Evolutionary conservation across 2,888 invertebrate species (phyloP), one percentile per base, ranked within the genome.

Genomic region (Nebria brevicollis): DNA sequence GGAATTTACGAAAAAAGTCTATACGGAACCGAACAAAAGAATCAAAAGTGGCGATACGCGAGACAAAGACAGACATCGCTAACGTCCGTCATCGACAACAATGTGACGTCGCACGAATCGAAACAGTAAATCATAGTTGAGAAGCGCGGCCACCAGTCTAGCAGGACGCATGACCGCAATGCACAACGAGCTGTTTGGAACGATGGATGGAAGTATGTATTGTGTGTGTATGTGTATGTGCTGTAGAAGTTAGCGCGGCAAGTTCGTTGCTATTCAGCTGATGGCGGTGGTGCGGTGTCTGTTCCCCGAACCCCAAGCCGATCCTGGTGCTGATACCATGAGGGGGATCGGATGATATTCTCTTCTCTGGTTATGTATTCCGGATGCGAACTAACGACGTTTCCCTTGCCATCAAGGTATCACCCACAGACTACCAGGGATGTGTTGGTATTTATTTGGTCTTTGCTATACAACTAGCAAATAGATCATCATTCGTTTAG

Each of bases 121-220:
- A 78, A 64, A 78, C 78, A 78, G 78, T 78, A 78, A 78, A 78
- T 78, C 78, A 78, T 78, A 73, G 78, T 78, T 77, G 78, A 78
- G 73, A 66, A 72, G 34, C 42, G 65, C 70, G 78, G 78, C 78
- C 78, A 41, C 78, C 78, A 70, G 73, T 78, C 66, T 65, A 64
- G 78, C 34, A n/a, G 78, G 73, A 41, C n/a, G 73, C 78, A 34
- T 78, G 78, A 78, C 65, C 66, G n/a, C 72, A 64, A 41, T 78
- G 78, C 78, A 15, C 72, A 77, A 77, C 73, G 78, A 73, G 66
- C 25, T 54, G 54, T 8, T 13, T 54, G 54, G 8, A 54, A 54
- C 13, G 54, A 54, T 11, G 13, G 34, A 34, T 34, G 34, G 34
- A 34, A 34, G 34, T 1, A 34, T 34, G 34, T 34, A 34, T 34